Evolutionary conservation across 2,888 invertebrate genomes (phyloP), one percentile per base, ranked within the genome.

Genomic region (Brachylomia viminalis): DNA sequence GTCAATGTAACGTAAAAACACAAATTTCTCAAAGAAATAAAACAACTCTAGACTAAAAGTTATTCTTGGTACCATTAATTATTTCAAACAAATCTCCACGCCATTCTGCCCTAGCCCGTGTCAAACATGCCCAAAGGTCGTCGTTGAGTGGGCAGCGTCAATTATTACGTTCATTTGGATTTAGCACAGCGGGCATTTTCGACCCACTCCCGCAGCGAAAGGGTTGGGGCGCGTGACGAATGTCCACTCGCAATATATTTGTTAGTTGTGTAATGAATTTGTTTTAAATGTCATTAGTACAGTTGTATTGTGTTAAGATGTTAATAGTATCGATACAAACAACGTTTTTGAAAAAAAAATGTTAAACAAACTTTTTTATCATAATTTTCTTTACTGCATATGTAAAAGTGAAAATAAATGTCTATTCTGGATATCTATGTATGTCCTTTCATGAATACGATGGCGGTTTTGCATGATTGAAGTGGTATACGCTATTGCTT

Each of bases 121-220:
- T 83, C 84, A 85, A 86, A 88, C 88, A 90, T 88, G 90, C 87
- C 91, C 87, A 87, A 84, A 90, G 90, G 91, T 90, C 87, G 84
- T 83, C 86, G 88, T 87, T 90, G 92, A 87, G 75, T 82, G 88
- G 93, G 90, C 93, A 93, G 91, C 91, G 92, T 92, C 95, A 96
- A 96, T 96, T 95, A 96, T 96, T 96, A 91, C 96, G 94, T 96
- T 96, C 96, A 95, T 96, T 96, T 96, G 92, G 93, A 95, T 95
- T 95, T 95, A 92, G 94, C 96, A 96, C 95, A 95, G 90, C 90
- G 91, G 91, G 90, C 90, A 90, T 90, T 91, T 90, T 88, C 91
- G 92, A 91, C 93, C 93, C 91, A 84, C 88, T 87, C 87, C 89
- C 88, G 86, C 90, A 77, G 77, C 82, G 88, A 92, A 94, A 94